Evolutionary conservation across 2,797 vertebrate genomes (phyloP).

Genomic region (Sebastes ruberrimus): DNA sequence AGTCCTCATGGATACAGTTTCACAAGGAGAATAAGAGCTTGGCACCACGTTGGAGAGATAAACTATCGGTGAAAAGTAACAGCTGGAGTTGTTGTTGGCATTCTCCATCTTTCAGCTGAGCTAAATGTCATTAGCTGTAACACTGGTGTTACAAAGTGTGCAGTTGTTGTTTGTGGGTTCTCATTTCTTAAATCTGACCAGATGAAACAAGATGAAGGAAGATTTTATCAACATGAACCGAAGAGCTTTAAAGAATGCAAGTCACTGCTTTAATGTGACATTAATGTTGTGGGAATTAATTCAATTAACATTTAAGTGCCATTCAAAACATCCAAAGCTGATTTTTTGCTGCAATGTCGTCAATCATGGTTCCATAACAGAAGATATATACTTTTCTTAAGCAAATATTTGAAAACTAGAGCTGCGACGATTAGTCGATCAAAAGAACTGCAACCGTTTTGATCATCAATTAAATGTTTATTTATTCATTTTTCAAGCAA

Average conservation of each 20-base stretch:
- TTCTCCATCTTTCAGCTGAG: not conserved
- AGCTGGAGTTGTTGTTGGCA: slow-evolving; percentile 48
- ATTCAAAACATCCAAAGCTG: no score
- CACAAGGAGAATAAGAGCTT: slow-evolving; percentile 50
- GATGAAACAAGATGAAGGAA: not conserved
- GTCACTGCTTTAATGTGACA: not conserved
- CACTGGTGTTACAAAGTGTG: not conserved
- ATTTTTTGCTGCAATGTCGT: no score
- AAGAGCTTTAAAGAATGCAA: not conserved
- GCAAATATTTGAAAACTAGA: no score
- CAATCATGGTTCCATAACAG: no score
- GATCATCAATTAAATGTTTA: no score
- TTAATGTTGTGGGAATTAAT: not conserved
- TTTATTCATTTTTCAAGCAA: no score
- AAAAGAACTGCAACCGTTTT: no score
- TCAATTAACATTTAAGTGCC: no score
- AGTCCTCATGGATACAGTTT: slow-evolving; percentile 32
- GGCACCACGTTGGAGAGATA: slow-evolving; percentile 51
- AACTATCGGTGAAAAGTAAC: slow-evolving; percentile 53
- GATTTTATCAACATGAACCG: not conserved
- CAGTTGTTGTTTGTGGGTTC: not conserved
- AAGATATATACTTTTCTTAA: no score
- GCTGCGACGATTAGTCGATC: no score
- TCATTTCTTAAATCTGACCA: not conserved
- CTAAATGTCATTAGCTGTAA: not conserved